phyloP scores from a whole-genome alignment of 2,797 vertebrate species.

The Argya squamiceps region DNA sequence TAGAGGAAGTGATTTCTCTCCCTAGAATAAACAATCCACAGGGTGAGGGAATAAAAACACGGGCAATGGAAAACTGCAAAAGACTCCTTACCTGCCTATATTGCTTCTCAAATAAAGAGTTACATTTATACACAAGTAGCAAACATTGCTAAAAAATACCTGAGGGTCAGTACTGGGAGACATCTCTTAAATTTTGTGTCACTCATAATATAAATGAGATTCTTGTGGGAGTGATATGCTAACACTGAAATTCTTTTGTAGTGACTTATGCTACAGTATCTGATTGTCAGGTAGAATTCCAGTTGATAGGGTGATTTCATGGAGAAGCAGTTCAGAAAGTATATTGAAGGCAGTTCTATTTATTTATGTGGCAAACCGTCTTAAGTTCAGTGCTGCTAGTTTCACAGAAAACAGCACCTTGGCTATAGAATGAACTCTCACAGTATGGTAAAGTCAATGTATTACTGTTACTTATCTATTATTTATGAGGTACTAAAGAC shows the following conservation, averaged over 20 bases:
- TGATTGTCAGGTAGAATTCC: neutral
- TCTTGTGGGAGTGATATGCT: neutral
- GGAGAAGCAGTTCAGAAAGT: neutral
- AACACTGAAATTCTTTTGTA: neutral
- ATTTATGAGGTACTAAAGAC: neutral
- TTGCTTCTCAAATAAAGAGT: neutral
- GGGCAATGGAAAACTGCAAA: slow-evolving; percentile 13
- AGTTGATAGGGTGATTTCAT: neutral
- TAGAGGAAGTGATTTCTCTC: neutral
- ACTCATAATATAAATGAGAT: neutral
- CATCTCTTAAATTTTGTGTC: neutral
- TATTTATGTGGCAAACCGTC: neutral
- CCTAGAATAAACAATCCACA: neutral
- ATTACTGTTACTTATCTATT: neutral
- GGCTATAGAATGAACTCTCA: neutral
- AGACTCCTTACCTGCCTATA: neutral
- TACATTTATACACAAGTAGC: neutral
- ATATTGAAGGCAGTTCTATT: neutral
- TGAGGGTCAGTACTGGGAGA: neutral
- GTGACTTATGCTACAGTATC: neutral
- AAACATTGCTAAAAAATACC: slow-evolving; percentile 1
- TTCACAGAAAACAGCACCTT: neutral
- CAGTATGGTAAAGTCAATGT: neutral
- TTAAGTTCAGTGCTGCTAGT: neutral
- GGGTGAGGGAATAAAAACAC: slow-evolving; percentile 24